Evolutionary conservation across 2,113 vertebrate genomes (phyloP), one percentile per base, ranked within the genome.

Genomic region (Conger conger): DNA sequence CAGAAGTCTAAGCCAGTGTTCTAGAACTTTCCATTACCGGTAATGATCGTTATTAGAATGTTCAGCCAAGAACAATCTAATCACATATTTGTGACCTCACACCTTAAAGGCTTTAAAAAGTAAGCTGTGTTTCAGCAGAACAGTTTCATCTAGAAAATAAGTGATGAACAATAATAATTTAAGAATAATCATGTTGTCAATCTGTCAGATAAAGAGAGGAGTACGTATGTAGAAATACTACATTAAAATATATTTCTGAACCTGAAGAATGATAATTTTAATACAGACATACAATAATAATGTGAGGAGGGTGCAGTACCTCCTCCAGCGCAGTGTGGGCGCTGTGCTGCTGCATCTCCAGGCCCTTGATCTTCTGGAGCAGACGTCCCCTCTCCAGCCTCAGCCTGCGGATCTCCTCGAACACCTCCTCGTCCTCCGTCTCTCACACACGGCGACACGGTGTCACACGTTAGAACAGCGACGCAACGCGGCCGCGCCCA

Each of bases 371-470:
- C 92, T 96, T 99, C 91, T 99, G 98, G 33, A 99, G 93, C 84
- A 99, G 95, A 30, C 94, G 97, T 0, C 96, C 97, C 87, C 96
- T 91, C 90, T 99, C 97, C 88, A 97, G 94, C 50, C 97, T 92
- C 86, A 99, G 94, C 53, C 96, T 91, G 3, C 96, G 94, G 0
- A 99, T 98, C 92, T 99, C 97, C 90, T 98, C 97, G 0, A 98
- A 98, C 88, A 97, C 96, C 0, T 98, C 97, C 54, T 91, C 94
- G 33, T 99, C 97, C 73, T 98, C 97, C 87, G 87, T 95, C 54
- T 79, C 54, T 77, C 30, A 82, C 60, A 63, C 40, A 76, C 80
- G 76, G 45, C 78, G 82, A 68, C 30, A 80, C n/a, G 35, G 15
- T 23, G 42, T 80, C 33, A 63, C 18, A 80, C 17, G 3, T 6